phyloP scores from a whole-genome alignment of 2,113 vertebrate genomes.

The Ctenodactylus gundi region DNA sequence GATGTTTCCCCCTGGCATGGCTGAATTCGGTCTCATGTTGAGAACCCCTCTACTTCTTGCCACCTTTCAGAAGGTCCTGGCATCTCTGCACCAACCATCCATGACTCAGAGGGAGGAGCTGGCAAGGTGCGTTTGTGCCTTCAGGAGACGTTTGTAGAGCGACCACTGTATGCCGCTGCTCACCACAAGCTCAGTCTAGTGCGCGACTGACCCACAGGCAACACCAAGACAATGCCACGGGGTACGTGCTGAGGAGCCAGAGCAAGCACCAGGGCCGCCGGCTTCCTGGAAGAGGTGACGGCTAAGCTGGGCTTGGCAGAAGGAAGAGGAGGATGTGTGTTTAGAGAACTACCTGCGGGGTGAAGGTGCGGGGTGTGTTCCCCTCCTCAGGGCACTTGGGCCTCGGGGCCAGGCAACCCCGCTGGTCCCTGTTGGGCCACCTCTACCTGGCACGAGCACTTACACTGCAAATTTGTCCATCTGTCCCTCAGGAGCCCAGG shows the following conservation, averaged over 20 bases:
- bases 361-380: background rate
- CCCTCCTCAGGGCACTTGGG: background rate
- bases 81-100: background rate
- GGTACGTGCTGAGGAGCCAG: background rate
- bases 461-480: background rate
- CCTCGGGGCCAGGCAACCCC: background rate
- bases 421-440: background rate
- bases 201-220: background rate
- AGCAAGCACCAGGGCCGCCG: background rate
- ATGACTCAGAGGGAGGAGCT: background rate
- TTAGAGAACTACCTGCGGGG: background rate
- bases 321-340: background rate
- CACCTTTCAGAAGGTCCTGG: background rate
- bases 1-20: background rate
- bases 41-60: background rate
- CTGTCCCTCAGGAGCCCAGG: background rate
- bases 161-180: background rate
- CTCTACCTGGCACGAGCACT: background rate
- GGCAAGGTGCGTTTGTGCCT: background rate
- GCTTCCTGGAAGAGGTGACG: conserved; percentile 6
- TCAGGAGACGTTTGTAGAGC: background rate
- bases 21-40: background rate
- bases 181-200: background rate
- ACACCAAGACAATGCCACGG: background rate
- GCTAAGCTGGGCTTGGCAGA: background rate